Evolutionary conservation across 1,140 invertebrate species (phyloP), one percentile per base, ranked within the genome.

Genomic region (Mesaphorura yosii): DNA sequence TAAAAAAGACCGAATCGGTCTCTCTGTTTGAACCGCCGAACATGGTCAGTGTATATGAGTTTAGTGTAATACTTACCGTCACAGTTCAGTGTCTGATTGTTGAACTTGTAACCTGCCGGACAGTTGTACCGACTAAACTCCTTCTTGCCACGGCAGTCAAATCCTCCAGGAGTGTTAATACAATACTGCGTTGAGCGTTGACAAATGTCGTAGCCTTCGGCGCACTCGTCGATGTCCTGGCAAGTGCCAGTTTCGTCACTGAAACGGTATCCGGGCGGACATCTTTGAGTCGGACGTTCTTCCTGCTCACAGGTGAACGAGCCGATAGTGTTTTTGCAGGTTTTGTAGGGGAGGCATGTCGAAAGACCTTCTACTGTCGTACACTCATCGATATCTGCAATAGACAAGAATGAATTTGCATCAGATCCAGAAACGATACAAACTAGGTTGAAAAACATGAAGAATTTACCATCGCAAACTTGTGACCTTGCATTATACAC

Each of bases 151-250:
- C 80, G 73, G 55, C 82, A 84, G 31, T 75, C 73, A 64, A 78
- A 84, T 27, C 73, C 76, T 1, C 81, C 80, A 38, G 76, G 72
- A 0, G 77, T 82, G 62, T 86, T 86, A 17, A 83, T 72, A 57
- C 83, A 86, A 48, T 77, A 72, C 60, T 83, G 78, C 1, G 73
- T 78, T 2, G 75, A 66, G 26, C 66, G 65, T 23, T 77, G 75
- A 64, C 83, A 86, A 54, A 79, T 74, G 58, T 80, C 71, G 19
- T 68, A 66, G 4, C 72, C 69, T 45, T 73, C 70, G 1, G 68
- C 60, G 59, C 84, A 86, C 69, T 86, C 84, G 60, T 86, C 79
- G 20, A 84, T 73, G 69, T 84, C 81, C 83, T 63, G 25, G 57
- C 80, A 76, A 62, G 71, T 59, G 66, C 72, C 51, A 46, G 70